These are phyloP conservation scores for Dunckerocampus dactyliophorus DNA, from an alignment of 2,113 vertebrate genomes.

Conservation along the genomic window DNA sequence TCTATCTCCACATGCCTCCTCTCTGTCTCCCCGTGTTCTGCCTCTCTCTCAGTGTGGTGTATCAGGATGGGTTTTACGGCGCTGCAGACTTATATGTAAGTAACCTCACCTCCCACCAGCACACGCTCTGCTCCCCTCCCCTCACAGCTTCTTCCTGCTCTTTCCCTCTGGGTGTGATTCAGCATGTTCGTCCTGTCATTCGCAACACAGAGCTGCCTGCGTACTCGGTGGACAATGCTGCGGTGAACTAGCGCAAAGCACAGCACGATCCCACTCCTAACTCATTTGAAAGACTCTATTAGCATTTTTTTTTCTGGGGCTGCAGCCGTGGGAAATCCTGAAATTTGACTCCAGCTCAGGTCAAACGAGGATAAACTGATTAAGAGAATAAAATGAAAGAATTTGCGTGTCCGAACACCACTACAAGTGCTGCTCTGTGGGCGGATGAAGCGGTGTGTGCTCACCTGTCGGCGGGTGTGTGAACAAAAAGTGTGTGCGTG, in stretches of 20 bases:
- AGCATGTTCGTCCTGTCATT: conserved; percentile 63
- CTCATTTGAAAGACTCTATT: not conserved
- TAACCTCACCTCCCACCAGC: conserved; percentile 56
- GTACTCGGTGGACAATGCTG: conserved; percentile 34
- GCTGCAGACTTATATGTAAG: conserved; percentile 77
- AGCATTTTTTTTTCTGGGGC: not conserved
- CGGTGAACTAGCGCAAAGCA: conserved; percentile 1
- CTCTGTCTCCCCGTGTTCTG: conserved; percentile 2
- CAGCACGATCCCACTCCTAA: not conserved
- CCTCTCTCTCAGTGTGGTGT: conserved; percentile 72
- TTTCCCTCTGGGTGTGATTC: conserved; percentile 50
- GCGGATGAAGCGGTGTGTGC: conserved; percentile 37
- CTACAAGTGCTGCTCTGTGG: conserved; percentile 51
- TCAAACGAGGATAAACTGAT: not conserved
- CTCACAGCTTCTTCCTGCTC: conserved; percentile 48
- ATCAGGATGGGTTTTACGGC: conserved; percentile 81
- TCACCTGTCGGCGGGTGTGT: not conserved
- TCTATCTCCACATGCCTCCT: not conserved
- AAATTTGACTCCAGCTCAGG: not conserved
- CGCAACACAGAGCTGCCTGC: conserved; percentile 63
- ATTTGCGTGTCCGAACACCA: conserved; percentile 23
- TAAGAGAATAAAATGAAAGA: conserved; percentile 3
- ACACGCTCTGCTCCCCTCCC: conserved; percentile 35
- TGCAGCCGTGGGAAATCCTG: not conserved
- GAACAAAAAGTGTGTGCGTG: conserved; percentile 20